Conservation (phyloP, 2,797 vertebrate species). For the Peromyscus melanophrys region DNA sequence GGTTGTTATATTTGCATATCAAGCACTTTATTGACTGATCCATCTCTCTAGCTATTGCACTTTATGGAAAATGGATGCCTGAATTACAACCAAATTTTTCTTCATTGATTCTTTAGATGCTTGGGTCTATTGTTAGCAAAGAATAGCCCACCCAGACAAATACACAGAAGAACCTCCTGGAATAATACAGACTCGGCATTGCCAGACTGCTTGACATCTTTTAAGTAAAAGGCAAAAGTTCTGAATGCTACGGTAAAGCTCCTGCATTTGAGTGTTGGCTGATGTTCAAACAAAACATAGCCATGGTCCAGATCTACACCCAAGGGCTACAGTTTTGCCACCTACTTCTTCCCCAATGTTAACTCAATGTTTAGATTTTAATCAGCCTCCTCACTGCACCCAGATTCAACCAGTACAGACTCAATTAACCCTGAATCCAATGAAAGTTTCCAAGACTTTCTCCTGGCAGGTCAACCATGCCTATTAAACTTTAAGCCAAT, state of each 20-base stretch:
- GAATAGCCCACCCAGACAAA: background rate
- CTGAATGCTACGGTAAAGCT: slow-evolving; percentile 11
- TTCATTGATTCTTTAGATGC: background rate
- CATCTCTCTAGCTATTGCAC: background rate
- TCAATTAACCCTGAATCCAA: background rate
- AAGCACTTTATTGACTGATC: background rate
- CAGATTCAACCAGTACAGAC: slow-evolving; percentile 3
- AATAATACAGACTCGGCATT: background rate
- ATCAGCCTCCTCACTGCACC: background rate
- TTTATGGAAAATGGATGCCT: background rate
- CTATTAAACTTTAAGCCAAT: slow-evolving; percentile 67
- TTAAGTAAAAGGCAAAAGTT: slow-evolving; percentile 42
- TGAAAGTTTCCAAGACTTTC: background rate
- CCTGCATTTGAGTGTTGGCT: background rate
- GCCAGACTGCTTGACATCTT: background rate
- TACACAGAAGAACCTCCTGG: background rate
- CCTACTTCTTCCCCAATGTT: background rate
- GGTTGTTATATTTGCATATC: background rate
- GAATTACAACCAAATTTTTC: background rate
- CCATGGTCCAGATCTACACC: background rate
- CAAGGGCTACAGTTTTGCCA: background rate
- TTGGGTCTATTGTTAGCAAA: background rate
- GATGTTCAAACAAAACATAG: background rate
- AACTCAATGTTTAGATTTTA: background rate
- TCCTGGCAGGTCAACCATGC: background rate